phyloP scores from a whole-genome alignment of 2,797 vertebrate species.

The Lacerta agilis region DNA sequence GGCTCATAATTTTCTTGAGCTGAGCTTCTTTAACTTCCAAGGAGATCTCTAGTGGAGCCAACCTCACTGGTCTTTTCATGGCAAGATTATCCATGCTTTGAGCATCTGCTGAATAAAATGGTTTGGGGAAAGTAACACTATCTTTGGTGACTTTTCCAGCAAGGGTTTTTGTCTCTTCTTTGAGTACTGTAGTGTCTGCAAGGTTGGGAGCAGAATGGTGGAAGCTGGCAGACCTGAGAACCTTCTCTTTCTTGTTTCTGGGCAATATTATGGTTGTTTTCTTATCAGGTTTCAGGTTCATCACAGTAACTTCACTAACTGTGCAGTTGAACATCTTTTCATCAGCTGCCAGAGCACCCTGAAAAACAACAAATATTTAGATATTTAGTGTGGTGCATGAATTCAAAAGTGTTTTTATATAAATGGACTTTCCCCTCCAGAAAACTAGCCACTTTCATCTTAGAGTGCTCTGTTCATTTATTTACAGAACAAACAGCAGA shows the following conservation, averaged over 20 bases:
- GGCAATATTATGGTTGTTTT: constrained; percentile 75
- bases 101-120: constrained; percentile 42
- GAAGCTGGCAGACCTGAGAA: constrained; percentile 31
- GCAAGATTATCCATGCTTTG: constrained; percentile 57
- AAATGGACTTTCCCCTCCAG: no score
- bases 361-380: constrained; percentile 39
- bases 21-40: constrained; percentile 80
- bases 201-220: constrained; percentile 47
- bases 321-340: constrained; percentile 75
- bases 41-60: constrained; percentile 82
- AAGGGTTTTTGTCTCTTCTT: constrained; percentile 45
- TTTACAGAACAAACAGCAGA: not conserved
- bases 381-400: not conserved
- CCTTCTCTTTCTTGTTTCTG: constrained; percentile 45
- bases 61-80: constrained; percentile 76
- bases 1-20: constrained; percentile 76
- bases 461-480: not conserved
- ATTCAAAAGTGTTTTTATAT: not conserved
- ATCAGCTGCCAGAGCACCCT: constrained; percentile 59
- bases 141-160: constrained; percentile 55
- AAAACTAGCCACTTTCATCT: not conserved
- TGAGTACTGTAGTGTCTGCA: constrained; percentile 47
- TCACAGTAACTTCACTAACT: constrained; percentile 71
- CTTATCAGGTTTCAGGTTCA: constrained; percentile 77
- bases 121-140: constrained; percentile 51